Percentiles rank a stretch among this genome's conserved stretches.
These are phyloP conservation scores for Calephelis virginiensis DNA, from an alignment of 1,140 invertebrate genomes.

Conservation along the genomic window DNA sequence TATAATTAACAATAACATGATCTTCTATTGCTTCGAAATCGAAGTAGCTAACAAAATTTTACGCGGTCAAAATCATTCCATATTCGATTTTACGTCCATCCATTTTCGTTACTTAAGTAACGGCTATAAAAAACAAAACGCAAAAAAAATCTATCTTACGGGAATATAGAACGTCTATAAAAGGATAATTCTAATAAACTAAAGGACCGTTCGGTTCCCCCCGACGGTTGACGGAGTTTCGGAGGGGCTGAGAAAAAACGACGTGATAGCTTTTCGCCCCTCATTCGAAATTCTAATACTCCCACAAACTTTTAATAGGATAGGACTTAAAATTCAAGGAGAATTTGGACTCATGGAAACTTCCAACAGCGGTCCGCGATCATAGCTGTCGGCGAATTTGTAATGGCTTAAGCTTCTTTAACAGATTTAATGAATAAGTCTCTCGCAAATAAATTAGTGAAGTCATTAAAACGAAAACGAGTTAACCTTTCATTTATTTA, in stretches of 20 bases:
- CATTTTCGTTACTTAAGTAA: background rate
- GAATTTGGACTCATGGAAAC: slow-evolving; percentile 59
- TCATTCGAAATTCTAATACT: slow-evolving; percentile 77
- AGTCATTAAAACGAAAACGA: slow-evolving; percentile 7
- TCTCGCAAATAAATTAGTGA: slow-evolving; percentile 16
- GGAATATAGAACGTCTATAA: slow-evolving; percentile 14
- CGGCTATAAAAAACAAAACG: background rate
- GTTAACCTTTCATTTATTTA: slow-evolving; percentile 7
- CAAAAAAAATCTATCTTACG: background rate
- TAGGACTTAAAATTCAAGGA: slow-evolving; percentile 73
- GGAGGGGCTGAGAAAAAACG: slow-evolving; percentile 54
- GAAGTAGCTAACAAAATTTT: too few species aligned
- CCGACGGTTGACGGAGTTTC: slow-evolving; percentile 13
- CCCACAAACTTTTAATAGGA: slow-evolving; percentile 76
- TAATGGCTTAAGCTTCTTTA: slow-evolving; percentile 41
- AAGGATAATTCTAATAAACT: slow-evolving; percentile 23
- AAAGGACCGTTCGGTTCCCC: background rate
- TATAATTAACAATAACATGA: too few species aligned
- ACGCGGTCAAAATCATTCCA: too few species aligned
- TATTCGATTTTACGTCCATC: too few species aligned
- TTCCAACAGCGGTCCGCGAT: slow-evolving; percentile 54
- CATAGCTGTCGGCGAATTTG: slow-evolving; percentile 47
- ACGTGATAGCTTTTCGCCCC: slow-evolving; percentile 72
- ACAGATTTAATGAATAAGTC: slow-evolving; percentile 25
- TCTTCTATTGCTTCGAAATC: too few species aligned